A percentile compares a stretch with the other conserved stretches of the same genome.
Evolutionary conservation across 2,797 vertebrate species (phyloP).

Genomic region (Epinephelus coioides): DNA sequence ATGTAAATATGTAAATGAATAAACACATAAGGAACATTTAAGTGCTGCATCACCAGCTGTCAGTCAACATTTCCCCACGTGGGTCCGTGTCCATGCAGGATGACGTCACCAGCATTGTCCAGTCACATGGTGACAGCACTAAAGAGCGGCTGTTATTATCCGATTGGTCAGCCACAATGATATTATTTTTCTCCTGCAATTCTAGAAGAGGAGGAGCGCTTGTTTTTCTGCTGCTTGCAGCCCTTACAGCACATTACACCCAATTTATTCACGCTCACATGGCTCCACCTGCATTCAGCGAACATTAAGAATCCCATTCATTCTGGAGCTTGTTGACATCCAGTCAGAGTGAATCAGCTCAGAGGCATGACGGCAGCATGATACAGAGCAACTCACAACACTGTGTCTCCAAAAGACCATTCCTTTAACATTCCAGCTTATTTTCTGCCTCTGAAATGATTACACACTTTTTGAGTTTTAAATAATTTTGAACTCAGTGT

Average conservation of each 20-base stretch:
- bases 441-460: conserved; percentile 31
- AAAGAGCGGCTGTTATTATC: background rate
- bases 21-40: no score
- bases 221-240: background rate
- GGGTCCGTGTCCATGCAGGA: background rate
- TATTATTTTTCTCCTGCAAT: background rate
- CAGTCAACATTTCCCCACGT: background rate
- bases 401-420: conserved; percentile 4
- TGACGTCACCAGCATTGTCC: background rate
- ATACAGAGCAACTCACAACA: background rate
- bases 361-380: background rate
- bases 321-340: conserved; percentile 1
- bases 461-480: conserved; percentile 15
- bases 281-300: conserved; percentile 40
- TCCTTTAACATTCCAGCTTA: conserved; percentile 11
- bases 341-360: conserved; percentile 18
- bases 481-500: background rate
- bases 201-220: background rate
- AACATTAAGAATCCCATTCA: background rate
- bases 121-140: background rate
- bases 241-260: conserved; percentile 16
- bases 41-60: background rate
- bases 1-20: no score
- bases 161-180: background rate
- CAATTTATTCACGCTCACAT: conserved; percentile 18